Base-by-base conservation (phyloP, 1,140 invertebrate genomes). In the Anoplolepis gracilipes region DNA sequence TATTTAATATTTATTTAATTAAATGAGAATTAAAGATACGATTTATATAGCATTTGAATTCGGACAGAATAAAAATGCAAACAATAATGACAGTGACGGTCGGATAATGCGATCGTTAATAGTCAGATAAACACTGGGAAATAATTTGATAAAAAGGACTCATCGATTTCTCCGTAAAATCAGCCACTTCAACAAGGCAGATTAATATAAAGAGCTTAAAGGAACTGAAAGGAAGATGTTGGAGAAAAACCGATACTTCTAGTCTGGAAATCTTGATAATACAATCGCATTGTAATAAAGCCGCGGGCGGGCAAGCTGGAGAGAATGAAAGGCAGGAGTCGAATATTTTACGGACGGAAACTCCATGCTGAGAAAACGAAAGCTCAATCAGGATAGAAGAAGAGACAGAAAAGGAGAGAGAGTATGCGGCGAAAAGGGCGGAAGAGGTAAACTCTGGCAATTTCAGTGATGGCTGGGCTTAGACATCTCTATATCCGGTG, bases 401-500 rank as follows among this genome's bases (percentile, higher is more conserved):
- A 84, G 67, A 46, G 30, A 59, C 33, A 28, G 36, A 42, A 16
- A 65, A 30, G 79, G 70, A 30, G 79, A 53, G 69, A 57, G 85
- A 90, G 84, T 91, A 91, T 89, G 87, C 85, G 87, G 86, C 88
- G 90, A 70, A 86, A 89, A 88, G 79, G 69, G 88, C 49, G 46
- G 88, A 87, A 87, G 90, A 86, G 92, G 92, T 94, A 93, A 94
- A 92, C 91, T 93, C 91, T 89, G 91, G 92, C 92, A 94, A 94
- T 94, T 94, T 93, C 91, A 91, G 93, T 94, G 93, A 94, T 94
- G 93, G 93, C 92, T 92, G 88, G 86, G 90, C 93, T 94, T 93
- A 93, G 92, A 93, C 88, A 92, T 93, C 90, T 93, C 92, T 93
- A 93, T 94, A 92, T 92, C 90, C 89, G 87, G 92, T 93, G 90